Percentiles rank a stretch among this genome's conserved stretches.
phyloP scores from a whole-genome alignment of 2,888 invertebrate species.

The Notodonta ziczac region DNA sequence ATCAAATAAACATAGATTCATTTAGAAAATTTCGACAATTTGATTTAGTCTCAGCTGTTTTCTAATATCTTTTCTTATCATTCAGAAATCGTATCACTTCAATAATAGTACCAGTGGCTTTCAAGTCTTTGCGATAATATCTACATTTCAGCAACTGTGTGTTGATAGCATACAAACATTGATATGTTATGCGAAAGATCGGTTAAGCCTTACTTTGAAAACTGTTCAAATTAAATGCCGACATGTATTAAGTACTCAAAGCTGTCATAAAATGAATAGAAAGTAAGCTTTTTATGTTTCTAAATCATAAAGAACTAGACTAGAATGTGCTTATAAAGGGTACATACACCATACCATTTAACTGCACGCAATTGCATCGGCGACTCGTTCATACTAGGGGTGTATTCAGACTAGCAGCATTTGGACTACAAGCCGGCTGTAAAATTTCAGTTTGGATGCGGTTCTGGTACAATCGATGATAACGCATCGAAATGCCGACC shows the following conservation, averaged over 20 bases:
- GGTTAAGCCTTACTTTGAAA: not conserved
- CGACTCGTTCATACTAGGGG: too few species aligned
- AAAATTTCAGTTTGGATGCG: too few species aligned
- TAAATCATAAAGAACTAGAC: constrained; percentile 39
- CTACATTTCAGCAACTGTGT: constrained; percentile 50
- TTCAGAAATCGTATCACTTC: constrained; percentile 66
- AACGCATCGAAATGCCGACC: too few species aligned
- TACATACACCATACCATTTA: not conserved
- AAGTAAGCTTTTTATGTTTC: constrained; percentile 25
- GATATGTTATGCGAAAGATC: constrained; percentile 58
- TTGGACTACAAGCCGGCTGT: too few species aligned
- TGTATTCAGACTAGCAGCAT: too few species aligned
- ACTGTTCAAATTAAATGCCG: constrained; percentile 12
- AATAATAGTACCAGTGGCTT: constrained; percentile 57
- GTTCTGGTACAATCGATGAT: too few species aligned
- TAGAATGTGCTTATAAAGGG: constrained; percentile 37
- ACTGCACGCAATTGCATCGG: not conserved
- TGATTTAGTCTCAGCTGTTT: constrained; percentile 27
- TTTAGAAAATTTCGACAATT: constrained; percentile 18
- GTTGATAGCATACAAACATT: constrained; percentile 57
- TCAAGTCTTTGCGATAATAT: constrained; percentile 65
- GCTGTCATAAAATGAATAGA: constrained; percentile 31
- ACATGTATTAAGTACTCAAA: constrained; percentile 41
- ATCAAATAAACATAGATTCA: constrained; percentile 25
- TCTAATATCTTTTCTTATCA: constrained; percentile 38